These are phyloP conservation scores for Lamellibrachia luymesi DNA, from an alignment of 1,140 invertebrate genomes.

Conservation along the genomic window DNA sequence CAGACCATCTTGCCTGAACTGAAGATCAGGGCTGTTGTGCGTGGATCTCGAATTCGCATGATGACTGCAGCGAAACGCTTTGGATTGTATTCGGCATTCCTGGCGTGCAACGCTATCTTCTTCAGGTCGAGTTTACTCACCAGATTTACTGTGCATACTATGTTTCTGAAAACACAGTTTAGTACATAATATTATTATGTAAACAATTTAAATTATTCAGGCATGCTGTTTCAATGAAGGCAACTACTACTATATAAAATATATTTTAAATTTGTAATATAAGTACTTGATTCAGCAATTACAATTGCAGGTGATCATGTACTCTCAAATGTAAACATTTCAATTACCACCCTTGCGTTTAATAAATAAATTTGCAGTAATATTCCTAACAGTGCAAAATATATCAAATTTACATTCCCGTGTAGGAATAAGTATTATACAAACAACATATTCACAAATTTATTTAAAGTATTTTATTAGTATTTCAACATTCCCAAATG, in stretches of 20 bases:
- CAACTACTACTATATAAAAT: too few relatives aligned
- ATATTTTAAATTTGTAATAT: too few relatives aligned
- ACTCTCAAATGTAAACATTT: not conserved
- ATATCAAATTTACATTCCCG: too few relatives aligned
- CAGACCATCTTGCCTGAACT: slow-evolving; percentile 99
- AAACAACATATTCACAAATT: too few relatives aligned
- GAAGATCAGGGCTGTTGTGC: slow-evolving; percentile 98
- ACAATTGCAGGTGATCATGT: not conserved
- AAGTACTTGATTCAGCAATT: not conserved
- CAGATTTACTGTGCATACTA: slow-evolving; percentile 97
- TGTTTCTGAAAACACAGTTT: slow-evolving; percentile 50
- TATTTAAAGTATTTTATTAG: too few relatives aligned
- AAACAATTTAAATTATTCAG: too few relatives aligned
- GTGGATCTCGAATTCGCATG: slow-evolving; percentile 97
- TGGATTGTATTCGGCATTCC: slow-evolving; percentile 99
- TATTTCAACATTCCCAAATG: too few relatives aligned
- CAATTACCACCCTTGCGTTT: too few relatives aligned
- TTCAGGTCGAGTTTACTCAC: slow-evolving; percentile 68
- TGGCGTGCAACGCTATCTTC: slow-evolving; percentile 96
- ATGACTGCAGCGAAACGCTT: slow-evolving; percentile 99
- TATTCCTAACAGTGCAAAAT: too few relatives aligned
- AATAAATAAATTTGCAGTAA: too few relatives aligned
- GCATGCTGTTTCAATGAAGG: too few relatives aligned
- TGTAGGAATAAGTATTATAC: too few relatives aligned
- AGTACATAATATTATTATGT: not conserved